phyloP scores from a whole-genome alignment of 2,888 invertebrate species.

The Lithodes maja region DNA sequence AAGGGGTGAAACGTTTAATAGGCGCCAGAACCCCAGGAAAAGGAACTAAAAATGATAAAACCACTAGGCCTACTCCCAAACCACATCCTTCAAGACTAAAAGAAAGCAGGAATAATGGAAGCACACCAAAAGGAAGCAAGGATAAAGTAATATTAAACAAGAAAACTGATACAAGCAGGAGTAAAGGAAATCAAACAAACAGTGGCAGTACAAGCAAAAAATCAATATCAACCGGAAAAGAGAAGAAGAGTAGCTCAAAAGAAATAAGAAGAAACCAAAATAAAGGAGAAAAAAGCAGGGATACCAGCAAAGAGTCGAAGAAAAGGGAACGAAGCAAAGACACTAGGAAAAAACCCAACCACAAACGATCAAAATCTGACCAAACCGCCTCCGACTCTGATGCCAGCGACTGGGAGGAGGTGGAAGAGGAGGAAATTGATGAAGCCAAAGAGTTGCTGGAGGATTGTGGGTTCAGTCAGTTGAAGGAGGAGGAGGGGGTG shows the following conservation, averaged over 20 bases:
- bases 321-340: not conserved
- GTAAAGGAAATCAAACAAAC: constrained; percentile 37
- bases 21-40: too few relatives aligned
- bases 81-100: not conserved
- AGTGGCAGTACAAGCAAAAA: not conserved
- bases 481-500: constrained; percentile 35
- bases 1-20: too few relatives aligned
- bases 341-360: not conserved
- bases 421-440: constrained; percentile 48
- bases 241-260: not conserved
- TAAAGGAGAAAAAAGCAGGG: not conserved
- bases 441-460: constrained; percentile 38
- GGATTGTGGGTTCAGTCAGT: not conserved
- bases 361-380: not conserved
- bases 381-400: constrained; percentile 50
- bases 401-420: constrained; percentile 69
- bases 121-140: not conserved
- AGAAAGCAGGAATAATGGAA: not conserved
- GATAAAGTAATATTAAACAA: not conserved
- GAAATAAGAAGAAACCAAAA: not conserved
- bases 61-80: too few relatives aligned
- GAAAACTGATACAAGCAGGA: constrained; percentile 14
- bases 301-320: not conserved
- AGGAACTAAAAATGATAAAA: too few relatives aligned
- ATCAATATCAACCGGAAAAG: not conserved